Conservation (phyloP, 92 coral and sea anemone genomes). For the Siderastrea radians region DNA sequence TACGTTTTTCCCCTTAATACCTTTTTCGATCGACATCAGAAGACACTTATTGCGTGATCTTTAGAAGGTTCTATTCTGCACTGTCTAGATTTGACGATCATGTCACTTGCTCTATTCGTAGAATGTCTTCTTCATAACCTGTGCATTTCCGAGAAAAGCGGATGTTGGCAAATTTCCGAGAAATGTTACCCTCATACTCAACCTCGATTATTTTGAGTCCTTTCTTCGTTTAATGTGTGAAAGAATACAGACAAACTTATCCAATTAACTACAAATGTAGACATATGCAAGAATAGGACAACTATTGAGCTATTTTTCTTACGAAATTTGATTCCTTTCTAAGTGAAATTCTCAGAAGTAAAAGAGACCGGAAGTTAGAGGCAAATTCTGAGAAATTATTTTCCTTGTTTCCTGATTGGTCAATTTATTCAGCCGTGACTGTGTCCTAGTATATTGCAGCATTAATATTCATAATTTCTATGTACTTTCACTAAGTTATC, state of each 20-base stretch:
- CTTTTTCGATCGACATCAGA: too few relatives aligned
- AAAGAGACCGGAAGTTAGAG: neutral
- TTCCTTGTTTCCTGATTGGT: conserved; percentile 23
- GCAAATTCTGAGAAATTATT: neutral
- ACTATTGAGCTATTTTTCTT: too few relatives aligned
- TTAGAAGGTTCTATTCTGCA: too few relatives aligned
- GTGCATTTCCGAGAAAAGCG: conserved; percentile 10
- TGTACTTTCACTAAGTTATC: neutral
- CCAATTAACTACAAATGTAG: neutral
- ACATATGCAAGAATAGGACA: too few relatives aligned
- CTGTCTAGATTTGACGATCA: too few relatives aligned
- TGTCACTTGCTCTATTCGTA: too few relatives aligned
- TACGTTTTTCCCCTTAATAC: too few relatives aligned
- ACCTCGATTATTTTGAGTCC: neutral
- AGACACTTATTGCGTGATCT: too few relatives aligned
- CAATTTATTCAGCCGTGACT: neutral
- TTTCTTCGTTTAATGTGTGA: neutral
- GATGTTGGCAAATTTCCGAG: conserved; percentile 1
- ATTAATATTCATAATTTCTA: neutral
- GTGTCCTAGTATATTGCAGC: neutral
- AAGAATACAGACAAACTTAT: too few relatives aligned
- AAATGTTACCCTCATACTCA: neutral
- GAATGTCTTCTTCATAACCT: neutral
- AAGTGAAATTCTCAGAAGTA: neutral
- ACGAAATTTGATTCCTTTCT: neutral